Conservation (phyloP, 1,140 invertebrate species). For the Venturia canescens region DNA sequence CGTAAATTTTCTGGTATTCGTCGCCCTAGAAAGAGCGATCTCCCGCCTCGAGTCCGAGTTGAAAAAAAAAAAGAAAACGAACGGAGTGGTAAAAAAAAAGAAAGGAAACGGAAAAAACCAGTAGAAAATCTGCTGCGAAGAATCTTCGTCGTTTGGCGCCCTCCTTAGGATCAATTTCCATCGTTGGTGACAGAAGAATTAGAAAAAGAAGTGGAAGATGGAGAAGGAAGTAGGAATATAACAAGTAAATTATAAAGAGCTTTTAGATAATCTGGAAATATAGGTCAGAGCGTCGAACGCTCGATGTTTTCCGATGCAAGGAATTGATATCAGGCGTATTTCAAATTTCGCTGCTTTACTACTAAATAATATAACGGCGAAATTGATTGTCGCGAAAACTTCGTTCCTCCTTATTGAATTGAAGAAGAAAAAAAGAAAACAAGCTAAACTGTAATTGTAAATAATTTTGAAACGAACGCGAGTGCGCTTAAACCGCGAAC, state of each 20-base stretch:
- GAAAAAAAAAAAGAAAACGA: neutral
- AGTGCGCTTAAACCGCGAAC: neutral
- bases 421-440: conserved; percentile 11
- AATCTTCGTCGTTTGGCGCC: conserved; percentile 67
- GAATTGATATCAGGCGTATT: conserved; percentile 37
- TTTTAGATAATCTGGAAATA: too few species aligned
- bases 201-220: neutral
- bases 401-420: conserved; percentile 18
- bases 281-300: neutral
- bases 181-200: neutral
- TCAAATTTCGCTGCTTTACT: neutral
- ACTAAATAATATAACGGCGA: neutral
- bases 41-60: too few species aligned
- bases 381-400: too few species aligned
- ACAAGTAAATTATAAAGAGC: neutral
- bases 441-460: conserved; percentile 23
- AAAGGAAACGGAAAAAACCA: neutral
- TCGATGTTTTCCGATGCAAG: neutral
- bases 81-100: neutral
- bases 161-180: conserved; percentile 48
- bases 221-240: neutral
- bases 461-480: conserved; percentile 10
- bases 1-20: too few species aligned
- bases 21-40: too few species aligned
- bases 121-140: conserved; percentile 28